Base-by-base conservation (phyloP, 2,113 vertebrate species). In the Cololabis saira region DNA sequence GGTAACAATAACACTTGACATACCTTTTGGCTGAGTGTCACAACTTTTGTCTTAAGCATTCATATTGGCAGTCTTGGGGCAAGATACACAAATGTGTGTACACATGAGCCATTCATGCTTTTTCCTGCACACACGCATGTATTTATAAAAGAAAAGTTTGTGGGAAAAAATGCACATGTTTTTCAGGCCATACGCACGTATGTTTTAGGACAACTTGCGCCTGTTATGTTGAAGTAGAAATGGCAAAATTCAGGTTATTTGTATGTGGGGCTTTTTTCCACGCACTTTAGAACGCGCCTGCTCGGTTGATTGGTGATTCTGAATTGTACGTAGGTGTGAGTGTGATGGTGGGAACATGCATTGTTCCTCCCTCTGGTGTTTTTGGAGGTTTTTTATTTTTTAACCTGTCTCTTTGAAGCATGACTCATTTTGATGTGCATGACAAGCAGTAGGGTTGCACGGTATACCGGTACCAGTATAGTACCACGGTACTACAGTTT, bases 401-500 rank as follows among this genome's bases (percentile, higher is more conserved):
- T 80, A 64, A 16, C 73, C 30, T 7, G 4, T 7, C 33, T 37
- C 10, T 37, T 37, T 37, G 33, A 37, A 37, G 33, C 33, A 37
- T 27, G 24, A 27, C 24, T 27, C 22, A 75, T 37, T 37, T 37
- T 37, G 33, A 37, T 7, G 33, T 11, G 10, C 49, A 71, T 22
- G 49, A 27, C 15, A 45, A 48, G 61, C 19, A 13, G 70, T 71
- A 60, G 63, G 71, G 76, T 78, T 47, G 18, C n/a, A n/a, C n/a
- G n/a, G n/a, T n/a, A n/a, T n/a, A n/a, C n/a, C n/a, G n/a, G n/a
- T n/a, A n/a, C n/a, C n/a, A n/a, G n/a, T n/a, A n/a, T n/a, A n/a
- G n/a, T n/a, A n/a, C n/a, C n/a, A n/a, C n/a, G n/a, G n/a, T n/a
- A n/a, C n/a, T n/a, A n/a, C n/a, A n/a, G n/a, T n/a, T n/a, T n/a